Base-by-base conservation (phyloP, 2,113 vertebrate genomes). In the Crotalus tigris region DNA sequence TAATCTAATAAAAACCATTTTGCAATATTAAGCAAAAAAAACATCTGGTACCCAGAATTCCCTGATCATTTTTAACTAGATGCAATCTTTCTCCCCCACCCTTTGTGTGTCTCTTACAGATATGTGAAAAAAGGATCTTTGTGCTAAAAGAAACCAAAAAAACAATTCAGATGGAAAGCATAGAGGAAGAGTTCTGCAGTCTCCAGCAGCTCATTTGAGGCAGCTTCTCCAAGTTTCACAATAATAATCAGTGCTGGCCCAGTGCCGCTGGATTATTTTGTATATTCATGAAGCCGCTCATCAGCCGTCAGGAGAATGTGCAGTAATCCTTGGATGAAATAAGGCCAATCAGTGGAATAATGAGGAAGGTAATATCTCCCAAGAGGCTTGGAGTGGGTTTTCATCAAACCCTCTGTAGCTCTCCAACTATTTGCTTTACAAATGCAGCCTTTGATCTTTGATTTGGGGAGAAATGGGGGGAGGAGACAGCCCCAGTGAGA, bases 361-460 rank as follows among this genome's bases (percentile, higher is more conserved):
- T 98, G 98, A 98, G 98, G 97, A 98, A 98, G 98, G 98, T 98
- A 98, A 98, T 98, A 98, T 98, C 98, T 98, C 98, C 98, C 98
- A 97, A 98, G 98, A 98, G 98, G 97, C 97, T 97, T 97, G 96
- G 97, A 98, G 98, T 98, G 98, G 98, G 98, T 98, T 98, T 98
- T 98, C 98, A 98, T 98, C 98, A 98, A 98, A 98, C 98, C 98
- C 96, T 98, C 98, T 98, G 98, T 98, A 98, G 98, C 98, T 97
- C 98, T 98, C 98, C 98, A 98, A 98, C 98, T 99, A 99, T 99
- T 99, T 99, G 99, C 98, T 99, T 99, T 99, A 99, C 99, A 99
- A 99, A 99, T 99, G 98, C 98, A 98, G 98, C 98, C 98, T 99
- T 99, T 99, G 99, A 99, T 99, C 99, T 99, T 97, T 98, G 98